Base-by-base conservation (phyloP, 2,797 vertebrate species). In the Cyprinodon diabolis region DNA sequence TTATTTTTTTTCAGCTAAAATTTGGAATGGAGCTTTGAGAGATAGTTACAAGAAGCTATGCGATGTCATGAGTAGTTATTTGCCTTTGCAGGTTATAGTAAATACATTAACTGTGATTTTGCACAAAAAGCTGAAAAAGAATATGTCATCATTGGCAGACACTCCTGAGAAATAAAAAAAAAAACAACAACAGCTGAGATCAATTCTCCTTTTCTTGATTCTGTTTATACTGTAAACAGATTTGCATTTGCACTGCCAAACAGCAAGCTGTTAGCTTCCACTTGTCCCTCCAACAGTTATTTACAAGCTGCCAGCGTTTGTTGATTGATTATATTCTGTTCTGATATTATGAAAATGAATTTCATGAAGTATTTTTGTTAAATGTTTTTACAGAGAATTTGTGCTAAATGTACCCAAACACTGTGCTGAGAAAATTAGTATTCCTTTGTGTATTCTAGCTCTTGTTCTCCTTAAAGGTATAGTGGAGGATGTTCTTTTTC, bases 1-100 rank as follows among this genome's bases (percentile, higher is more conserved):
- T 52, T 19, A 23, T 65, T 74, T 70, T 48, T 49, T 63, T 67
- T 56, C 37, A 56, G 40, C 12, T 65, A 45, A 45, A 65, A 72
- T 19, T 69, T n/a, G 30, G 19, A 55, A 55, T 47, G 65, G 30
- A 6, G 11, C 35, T 58, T 51, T 66, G 66, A 47, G n/a, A 54
- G 40, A 70, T 54, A 51, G 60, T 52, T 62, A 55, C 56, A 56
- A 9, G 21, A 75, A 37, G 21, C 10, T 15, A 17, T 51, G 49
- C 4, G 14, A 15, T 55, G 21, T 55, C 21, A 2, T n/a, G 45
- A 19, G 35, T 4, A 63, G 60, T 43, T 5, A n/a, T 23, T n/a
- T 55, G 5, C 4, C 17, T 4, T 43, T n/a, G 35, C 12, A 12
- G 45, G 9, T 9, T 47, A 47, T 10, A 6, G 4, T 30, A 30